Evolutionary conservation across 1,140 invertebrate species (phyloP), one percentile per base, ranked within the genome.

Genomic region (Ostrea denselamellosa): DNA sequence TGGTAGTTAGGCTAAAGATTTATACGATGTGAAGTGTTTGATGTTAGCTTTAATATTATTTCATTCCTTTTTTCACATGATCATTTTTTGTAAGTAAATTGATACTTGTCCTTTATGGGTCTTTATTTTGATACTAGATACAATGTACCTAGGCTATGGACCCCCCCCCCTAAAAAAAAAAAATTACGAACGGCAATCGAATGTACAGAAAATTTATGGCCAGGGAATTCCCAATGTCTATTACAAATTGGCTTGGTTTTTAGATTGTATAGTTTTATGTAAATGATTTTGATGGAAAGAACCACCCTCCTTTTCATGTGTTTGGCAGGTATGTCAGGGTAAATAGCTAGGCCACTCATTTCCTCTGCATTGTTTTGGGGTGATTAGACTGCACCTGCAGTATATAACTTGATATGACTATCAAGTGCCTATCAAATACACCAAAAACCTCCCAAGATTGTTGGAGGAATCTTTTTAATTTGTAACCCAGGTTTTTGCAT

Each of bases 381-480:
- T 77, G 68, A 77, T 77, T 77, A 77, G 68, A 28, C 68, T 77
- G 68, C 68, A 77, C 68, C 68, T 77, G 68, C 68, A 77, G 68
- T 77, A 28, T 77, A 62, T 28, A 28, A 77, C 68, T 25, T 14
- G 68, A 77, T 77, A 77, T 77, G 68, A 22, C 68, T 77, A 77
- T 77, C 68, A 77, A 77, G 68, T 77, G 68, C 68, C 68, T 77
- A 77, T 77, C 68, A 77, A 77, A 77, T 77, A 77, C 68, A 77
- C 68, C 68, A 77, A 77, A 77, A 77, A 77, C 25, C 25, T 77
- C 25, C 25, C 68, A 10, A 28, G 68, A 77, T 34, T 62, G 56
- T n/a, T 62, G 56, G n/a, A 62, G 56, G 56, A 62, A 62, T 77
- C 68, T 62, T 77, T 62, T 77, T 28, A 77, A 77, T 77, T 77